Base-by-base conservation (phyloP, 2,888 invertebrate species). In the Tipula unca region DNA sequence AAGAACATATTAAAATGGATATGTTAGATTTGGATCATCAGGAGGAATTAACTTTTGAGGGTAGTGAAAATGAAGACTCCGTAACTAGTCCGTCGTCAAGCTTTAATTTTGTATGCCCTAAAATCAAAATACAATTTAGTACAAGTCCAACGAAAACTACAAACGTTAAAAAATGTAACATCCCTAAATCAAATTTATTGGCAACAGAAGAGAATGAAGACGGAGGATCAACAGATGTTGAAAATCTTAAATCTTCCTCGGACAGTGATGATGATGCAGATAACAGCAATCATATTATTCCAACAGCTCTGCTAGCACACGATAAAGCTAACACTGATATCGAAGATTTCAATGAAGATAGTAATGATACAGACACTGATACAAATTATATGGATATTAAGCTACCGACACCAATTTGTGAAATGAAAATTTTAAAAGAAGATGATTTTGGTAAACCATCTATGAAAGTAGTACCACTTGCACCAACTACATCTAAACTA, bases 401-500 rank as follows among this genome's bases (percentile, higher is more conserved):
- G 83, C 86, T 93, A 84, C 92, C 93, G 8, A 88, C 89, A 29
- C 89, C 92, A 13, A 90, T 90, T 84, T 90, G 92, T 85, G 92
- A 92, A 88, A 88, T 93, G 69, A 88, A 92, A 36, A 88, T 91
- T n/a, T 88, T 91, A 3, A 90, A 89, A 86, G 91, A 91, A 87
- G 89, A 91, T 87, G 88, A 89, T 85, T 88, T 88, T 86, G 92
- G 92, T 1, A 89, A 90, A 20, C 92, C 91, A 10, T 90, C 90
- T 25, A 91, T 91, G 1, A 91, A 90, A 87, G 91, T 92, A 0
- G 89, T 91, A 88, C 92, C 92, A 36, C 89, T 92, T 87, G 90
- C 91, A 86, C 89, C 88, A 10, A 89, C 89, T 85, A 90, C 90
- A 54, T 87, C 39, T 0, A 48, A 88, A 35, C 89, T 91, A 85